A percentile compares a stretch with the other conserved stretches of the same genome.
Evolutionary conservation across 2,888 invertebrate species (phyloP).

Genomic region (Drosophila emarginata): DNA sequence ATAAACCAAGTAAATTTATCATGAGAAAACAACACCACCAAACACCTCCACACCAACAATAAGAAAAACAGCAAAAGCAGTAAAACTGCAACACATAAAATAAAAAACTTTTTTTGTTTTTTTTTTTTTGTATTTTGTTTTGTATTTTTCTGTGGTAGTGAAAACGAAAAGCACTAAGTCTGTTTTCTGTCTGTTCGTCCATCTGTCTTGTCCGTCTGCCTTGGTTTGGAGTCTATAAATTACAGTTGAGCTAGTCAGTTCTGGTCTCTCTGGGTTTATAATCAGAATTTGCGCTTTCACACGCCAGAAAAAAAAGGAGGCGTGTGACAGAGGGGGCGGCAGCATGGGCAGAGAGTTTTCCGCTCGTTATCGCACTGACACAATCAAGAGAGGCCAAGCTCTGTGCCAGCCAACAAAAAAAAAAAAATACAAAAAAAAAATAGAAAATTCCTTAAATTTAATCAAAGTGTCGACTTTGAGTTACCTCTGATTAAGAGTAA

Average conservation of each 20-base stretch:
- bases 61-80: slow-evolving; percentile 19
- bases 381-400: slow-evolving; percentile 54
- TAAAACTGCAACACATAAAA: slow-evolving; percentile 41
- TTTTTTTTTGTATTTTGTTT: slow-evolving; percentile 1
- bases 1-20: slow-evolving; percentile 73
- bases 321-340: slow-evolving; percentile 10
- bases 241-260: slow-evolving; percentile 57
- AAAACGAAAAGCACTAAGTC: slow-evolving; percentile 58
- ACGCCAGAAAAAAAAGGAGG: slow-evolving; percentile 50
- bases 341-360: slow-evolving; percentile 43
- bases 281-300: slow-evolving; percentile 75
- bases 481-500: background rate
- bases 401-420: slow-evolving; percentile 29
- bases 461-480: background rate
- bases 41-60: slow-evolving; percentile 22
- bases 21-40: slow-evolving; percentile 56
- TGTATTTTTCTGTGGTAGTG: slow-evolving; percentile 56
- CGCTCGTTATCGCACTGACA: slow-evolving; percentile 64
- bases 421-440: slow-evolving; percentile 11
- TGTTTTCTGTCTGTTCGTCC: slow-evolving; percentile 2
- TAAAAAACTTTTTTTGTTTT: slow-evolving; percentile 13
- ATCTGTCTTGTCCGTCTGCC: slow-evolving; percentile 38
- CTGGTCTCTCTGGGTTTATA: slow-evolving; percentile 56
- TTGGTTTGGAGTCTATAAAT: slow-evolving; percentile 64
- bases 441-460: background rate